Percentiles rank a stretch among this genome's conserved stretches.
Conservation (phyloP, 2,113 vertebrate species). For the Passer montanus region DNA sequence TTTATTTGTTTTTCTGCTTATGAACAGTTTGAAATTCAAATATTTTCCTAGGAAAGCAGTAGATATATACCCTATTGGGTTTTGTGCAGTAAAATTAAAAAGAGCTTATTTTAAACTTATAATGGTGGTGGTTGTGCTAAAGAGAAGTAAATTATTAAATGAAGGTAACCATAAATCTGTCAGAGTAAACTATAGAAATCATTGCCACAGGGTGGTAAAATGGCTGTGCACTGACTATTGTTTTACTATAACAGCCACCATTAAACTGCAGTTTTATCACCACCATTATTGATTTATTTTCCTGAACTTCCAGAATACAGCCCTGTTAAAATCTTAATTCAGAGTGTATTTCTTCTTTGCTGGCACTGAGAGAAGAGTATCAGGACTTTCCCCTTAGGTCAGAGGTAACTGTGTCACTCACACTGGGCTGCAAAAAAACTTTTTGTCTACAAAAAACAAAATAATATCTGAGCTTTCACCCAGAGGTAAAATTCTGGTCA, state of each 20-base stretch:
- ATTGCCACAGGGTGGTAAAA: conserved; percentile 59
- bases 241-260: conserved; percentile 59
- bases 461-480: background rate
- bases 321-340: conserved; percentile 69
- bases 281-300: conserved; percentile 66
- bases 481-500: background rate
- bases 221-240: conserved; percentile 57
- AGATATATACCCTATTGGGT: conserved; percentile 5
- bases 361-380: background rate
- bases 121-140: conserved; percentile 39
- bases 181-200: conserved; percentile 48
- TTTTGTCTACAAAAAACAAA: background rate
- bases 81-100: conserved; percentile 57
- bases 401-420: background rate
- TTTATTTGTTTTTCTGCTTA: conserved; percentile 25
- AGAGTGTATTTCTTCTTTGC: background rate
- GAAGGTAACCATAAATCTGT: conserved; percentile 70
- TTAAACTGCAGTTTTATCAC: conserved; percentile 73
- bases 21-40: background rate
- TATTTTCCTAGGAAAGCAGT: conserved; percentile 15
- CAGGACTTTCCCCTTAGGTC: background rate
- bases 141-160: conserved; percentile 70
- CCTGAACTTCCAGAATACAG: conserved; percentile 61
- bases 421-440: background rate
- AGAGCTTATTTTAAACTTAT: conserved; percentile 47